Conservation (phyloP, 2,888 invertebrate species). For the Clistopyga incitator region DNA sequence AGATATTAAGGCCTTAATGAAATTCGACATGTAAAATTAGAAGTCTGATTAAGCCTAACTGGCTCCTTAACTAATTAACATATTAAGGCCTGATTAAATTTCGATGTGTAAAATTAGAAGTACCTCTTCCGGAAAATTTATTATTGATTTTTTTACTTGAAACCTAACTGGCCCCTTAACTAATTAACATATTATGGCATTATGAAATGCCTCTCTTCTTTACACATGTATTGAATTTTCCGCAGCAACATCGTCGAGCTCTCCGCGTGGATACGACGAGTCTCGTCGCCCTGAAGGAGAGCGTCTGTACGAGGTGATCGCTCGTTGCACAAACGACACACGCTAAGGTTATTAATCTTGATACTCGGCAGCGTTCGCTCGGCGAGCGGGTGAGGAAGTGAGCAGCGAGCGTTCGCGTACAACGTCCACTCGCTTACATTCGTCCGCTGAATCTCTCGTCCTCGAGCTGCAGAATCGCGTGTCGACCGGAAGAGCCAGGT, state of each 20-base stretch:
- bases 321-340: constrained; percentile 60
- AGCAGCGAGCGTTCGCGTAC: constrained; percentile 29
- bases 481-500: constrained; percentile 67
- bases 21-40: too few relatives aligned
- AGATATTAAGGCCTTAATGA: too few relatives aligned
- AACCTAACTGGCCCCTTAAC: too few relatives aligned
- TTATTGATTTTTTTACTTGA: too few relatives aligned
- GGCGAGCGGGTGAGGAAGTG: constrained; percentile 37
- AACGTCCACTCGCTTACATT: constrained; percentile 35
- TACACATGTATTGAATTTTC: constrained; percentile 20
- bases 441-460: constrained; percentile 13
- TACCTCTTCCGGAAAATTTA: too few relatives aligned
- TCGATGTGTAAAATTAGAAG: too few relatives aligned
- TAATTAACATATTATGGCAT: too few relatives aligned
- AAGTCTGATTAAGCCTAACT: too few relatives aligned
- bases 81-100: too few relatives aligned
- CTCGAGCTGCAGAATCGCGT: constrained; percentile 59
- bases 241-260: constrained; percentile 44
- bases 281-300: constrained; percentile 14
- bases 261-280: constrained; percentile 34
- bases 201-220: not conserved
- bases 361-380: constrained; percentile 66
- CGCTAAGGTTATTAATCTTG: constrained; percentile 68
- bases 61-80: not conserved
- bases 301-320: constrained; percentile 47